Percentiles rank a stretch among this genome's conserved stretches.
phyloP scores from a whole-genome alignment of 2,888 invertebrate species.

The Gnatocerus cornutus region DNA sequence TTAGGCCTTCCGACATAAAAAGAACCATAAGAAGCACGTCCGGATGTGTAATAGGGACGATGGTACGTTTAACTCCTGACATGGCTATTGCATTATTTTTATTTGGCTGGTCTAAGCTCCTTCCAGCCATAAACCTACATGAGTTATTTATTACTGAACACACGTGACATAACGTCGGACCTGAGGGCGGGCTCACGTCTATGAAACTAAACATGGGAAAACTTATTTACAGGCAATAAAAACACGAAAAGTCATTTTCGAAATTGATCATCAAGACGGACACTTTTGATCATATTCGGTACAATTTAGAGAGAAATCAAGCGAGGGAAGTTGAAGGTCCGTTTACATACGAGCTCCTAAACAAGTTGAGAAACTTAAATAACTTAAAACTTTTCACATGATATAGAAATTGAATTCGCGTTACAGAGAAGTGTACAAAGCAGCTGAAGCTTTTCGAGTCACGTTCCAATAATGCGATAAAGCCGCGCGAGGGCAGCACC shows the following conservation, averaged over 20 bases:
- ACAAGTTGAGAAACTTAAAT: constrained; percentile 54
- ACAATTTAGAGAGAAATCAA: constrained; percentile 7
- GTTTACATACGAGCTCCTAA: constrained; percentile 44
- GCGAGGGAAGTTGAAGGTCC: constrained; percentile 20
- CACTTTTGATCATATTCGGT: not conserved
- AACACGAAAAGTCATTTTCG: constrained; percentile 18
- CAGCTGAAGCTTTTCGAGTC: constrained; percentile 63
- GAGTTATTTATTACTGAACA: constrained; percentile 63
- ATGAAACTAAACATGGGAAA: constrained; percentile 58
- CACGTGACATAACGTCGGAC: constrained; percentile 61
- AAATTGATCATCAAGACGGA: constrained; percentile 36
- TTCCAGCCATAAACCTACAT: constrained; percentile 60
- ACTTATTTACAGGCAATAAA: constrained; percentile 51
- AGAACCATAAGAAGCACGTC: constrained; percentile 56
- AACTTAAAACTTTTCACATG: constrained; percentile 59
- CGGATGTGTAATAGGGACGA: constrained; percentile 58
- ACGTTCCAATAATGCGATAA: constrained; percentile 68
- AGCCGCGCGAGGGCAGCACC: constrained; percentile 62
- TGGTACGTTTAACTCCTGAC: constrained; percentile 60
- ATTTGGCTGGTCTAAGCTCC: constrained; percentile 59
- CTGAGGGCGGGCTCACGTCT: constrained; percentile 54
- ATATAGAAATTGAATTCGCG: constrained; percentile 60
- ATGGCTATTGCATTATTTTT: constrained; percentile 65
- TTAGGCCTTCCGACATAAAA: constrained; percentile 39
- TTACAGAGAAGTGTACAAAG: constrained; percentile 54